Evolutionary conservation across 2,797 vertebrate genomes (phyloP).

Genomic region (Tokudaia muenninki): DNA sequence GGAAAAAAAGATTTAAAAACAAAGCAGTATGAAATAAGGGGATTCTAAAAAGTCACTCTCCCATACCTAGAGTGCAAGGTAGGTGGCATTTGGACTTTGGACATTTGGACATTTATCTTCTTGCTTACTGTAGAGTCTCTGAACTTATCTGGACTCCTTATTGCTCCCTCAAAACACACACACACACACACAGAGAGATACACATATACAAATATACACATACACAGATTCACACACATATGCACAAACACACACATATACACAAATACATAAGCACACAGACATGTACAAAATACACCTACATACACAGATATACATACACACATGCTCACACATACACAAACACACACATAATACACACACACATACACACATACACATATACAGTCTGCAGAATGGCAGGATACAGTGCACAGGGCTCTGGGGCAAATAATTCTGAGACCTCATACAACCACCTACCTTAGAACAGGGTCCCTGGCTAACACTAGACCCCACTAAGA

Average conservation of each 20-base stretch:
- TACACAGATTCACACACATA: neutral
- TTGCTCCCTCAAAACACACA: neutral
- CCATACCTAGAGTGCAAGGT: neutral
- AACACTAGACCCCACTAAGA: neutral
- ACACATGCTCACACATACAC: neutral
- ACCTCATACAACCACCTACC: neutral
- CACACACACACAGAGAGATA: neutral
- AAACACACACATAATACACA: neutral
- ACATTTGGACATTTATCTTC: neutral
- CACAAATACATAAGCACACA: neutral
- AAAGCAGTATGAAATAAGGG: neutral
- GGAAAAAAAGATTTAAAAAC: neutral
- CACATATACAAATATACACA: neutral
- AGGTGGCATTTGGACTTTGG: neutral
- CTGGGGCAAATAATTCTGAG: slow-evolving; percentile 21
- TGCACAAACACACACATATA: neutral
- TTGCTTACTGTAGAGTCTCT: neutral
- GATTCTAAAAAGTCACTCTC: neutral
- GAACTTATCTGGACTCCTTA: neutral
- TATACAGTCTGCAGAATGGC: neutral
- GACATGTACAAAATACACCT: neutral
- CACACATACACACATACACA: neutral
- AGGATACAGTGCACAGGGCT: neutral
- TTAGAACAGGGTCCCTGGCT: neutral
- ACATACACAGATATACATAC: neutral